A percentile compares a stretch with the other conserved stretches of the same genome.
These are phyloP conservation scores for Tenualosa ilisha DNA, from an alignment of 2,797 vertebrate genomes.

Conservation along the genomic window DNA sequence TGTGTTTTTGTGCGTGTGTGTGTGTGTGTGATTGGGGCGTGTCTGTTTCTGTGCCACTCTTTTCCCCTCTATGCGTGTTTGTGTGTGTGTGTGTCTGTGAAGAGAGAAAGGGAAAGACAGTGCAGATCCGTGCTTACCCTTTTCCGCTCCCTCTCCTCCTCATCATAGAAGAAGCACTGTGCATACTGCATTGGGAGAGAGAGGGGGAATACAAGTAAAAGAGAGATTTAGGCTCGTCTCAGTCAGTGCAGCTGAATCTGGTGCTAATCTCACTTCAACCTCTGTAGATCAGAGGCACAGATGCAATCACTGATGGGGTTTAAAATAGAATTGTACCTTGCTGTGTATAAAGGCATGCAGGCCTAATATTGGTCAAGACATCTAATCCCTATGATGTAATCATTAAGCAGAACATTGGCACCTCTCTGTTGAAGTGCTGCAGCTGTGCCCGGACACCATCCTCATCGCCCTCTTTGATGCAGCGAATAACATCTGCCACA, in stretches of 20 bases:
- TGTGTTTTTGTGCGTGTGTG: not conserved
- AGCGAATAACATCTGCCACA: constrained; percentile 71
- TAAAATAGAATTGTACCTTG: not conserved
- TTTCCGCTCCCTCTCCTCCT: constrained; percentile 60
- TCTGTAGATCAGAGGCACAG: not conserved
- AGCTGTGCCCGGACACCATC: constrained; percentile 65
- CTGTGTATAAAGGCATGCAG: not conserved
- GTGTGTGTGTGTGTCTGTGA: not conserved
- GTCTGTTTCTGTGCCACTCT: not conserved
- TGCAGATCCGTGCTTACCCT: constrained; percentile 55
- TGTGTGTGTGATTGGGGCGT: not conserved
- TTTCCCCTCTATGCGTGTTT: too few species aligned
- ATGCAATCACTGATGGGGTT: not conserved
- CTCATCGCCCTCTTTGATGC: constrained; percentile 71
- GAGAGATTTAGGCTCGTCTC: not conserved
- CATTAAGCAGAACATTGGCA: constrained; percentile 41
- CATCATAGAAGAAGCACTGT: constrained; percentile 74
- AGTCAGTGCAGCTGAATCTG: not conserved
- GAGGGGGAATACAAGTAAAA: constrained; percentile 1
- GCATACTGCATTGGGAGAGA: constrained; percentile 56
- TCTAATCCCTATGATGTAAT: not conserved
- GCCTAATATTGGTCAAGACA: not conserved
- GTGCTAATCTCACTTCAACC: not conserved
- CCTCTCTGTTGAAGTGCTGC: constrained; percentile 74
- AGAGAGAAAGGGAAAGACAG: too few species aligned